Base-by-base conservation (phyloP, 1,140 invertebrate genomes). In the Atta cephalotes region DNA sequence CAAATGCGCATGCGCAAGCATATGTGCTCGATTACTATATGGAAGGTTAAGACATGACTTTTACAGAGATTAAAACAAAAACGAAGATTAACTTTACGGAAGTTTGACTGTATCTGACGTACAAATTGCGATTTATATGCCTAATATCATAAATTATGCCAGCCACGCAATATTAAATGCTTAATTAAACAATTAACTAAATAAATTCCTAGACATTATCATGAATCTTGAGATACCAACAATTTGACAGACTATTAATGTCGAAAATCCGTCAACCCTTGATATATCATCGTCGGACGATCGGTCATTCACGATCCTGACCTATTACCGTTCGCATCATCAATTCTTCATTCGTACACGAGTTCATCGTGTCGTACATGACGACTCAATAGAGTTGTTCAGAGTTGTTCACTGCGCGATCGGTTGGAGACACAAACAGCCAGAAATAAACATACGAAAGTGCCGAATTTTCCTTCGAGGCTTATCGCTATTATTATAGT, bases 401-500 rank as follows among this genome's bases (percentile, higher is more conserved):
- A 80, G 77, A 86, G 74, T 68, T 53, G 84, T 74, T 68, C 10
- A 45, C 6, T 49, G 62, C 7, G 28, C 65, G 65, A 62, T 84
- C 35, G 71, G 14, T 7, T 35, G 60, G 70, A 85, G 84, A 88
- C 81, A 87, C 84, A 88, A 88, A 86, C 60, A 86, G 28, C 70
- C 18, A 10, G 21, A 25, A 25, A 25, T 25, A 25, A 25, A 25
- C 25, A 25, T 25, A 62, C 53, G 51, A 80, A 76, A 86, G 84
- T 72, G 60, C 65, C 87, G 85, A 88, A 86, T 81, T 88, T 88
- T 86, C 65, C 85, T 71, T 51, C 68, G 21, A 45, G 87, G 84
- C 87, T 80, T 86, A 86, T 88, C 87, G 87, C 76, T 76, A 80
- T 80, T 80, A 86, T 74, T 78, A 70, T 39, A 53, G 39, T 80